Conservation (phyloP, 2,888 invertebrate species). For the Caenorhabditis auriculariae region DNA sequence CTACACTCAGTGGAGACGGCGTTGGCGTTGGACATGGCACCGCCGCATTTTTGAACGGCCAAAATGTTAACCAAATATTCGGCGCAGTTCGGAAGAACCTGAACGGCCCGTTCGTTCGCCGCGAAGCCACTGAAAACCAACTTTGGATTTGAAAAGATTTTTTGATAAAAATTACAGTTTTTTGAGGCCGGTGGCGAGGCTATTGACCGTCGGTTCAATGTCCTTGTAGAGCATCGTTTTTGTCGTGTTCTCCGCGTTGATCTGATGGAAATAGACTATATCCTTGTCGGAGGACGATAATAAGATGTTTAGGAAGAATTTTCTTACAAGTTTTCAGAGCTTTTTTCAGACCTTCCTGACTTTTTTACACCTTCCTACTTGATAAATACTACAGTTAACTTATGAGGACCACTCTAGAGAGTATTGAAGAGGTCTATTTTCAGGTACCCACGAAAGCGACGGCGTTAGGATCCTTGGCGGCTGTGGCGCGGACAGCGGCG, state of each 20-base stretch:
- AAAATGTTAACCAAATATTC: conserved; percentile 37
- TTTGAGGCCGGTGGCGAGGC: conserved; percentile 14
- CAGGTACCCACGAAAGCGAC: conserved; percentile 22
- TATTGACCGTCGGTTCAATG: conserved; percentile 20
- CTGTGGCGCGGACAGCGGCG: conserved; percentile 8
- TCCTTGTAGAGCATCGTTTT: conserved; percentile 17
- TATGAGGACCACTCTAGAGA: neutral
- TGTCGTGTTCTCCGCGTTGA: conserved; percentile 28
- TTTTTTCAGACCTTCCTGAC: no score
- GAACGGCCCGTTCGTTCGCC: conserved; percentile 26
- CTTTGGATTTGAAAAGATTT: neutral
- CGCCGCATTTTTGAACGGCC: conserved; percentile 45
- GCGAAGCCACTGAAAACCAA: conserved; percentile 25
- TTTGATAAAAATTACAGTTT: conserved; percentile 22
- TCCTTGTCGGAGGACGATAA: no score
- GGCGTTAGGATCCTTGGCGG: conserved; percentile 18
- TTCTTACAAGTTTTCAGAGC: no score
- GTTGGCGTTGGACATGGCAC: conserved; percentile 53
- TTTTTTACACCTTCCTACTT: no score
- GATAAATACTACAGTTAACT: neutral
- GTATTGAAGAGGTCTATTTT: no score
- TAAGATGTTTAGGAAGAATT: no score
- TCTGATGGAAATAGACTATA: no score
- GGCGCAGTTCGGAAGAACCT: conserved; percentile 34
- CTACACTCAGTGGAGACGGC: conserved; percentile 51